Evolutionary conservation across 2,888 invertebrate genomes (phyloP).

Genomic region (Ctena decussata): DNA sequence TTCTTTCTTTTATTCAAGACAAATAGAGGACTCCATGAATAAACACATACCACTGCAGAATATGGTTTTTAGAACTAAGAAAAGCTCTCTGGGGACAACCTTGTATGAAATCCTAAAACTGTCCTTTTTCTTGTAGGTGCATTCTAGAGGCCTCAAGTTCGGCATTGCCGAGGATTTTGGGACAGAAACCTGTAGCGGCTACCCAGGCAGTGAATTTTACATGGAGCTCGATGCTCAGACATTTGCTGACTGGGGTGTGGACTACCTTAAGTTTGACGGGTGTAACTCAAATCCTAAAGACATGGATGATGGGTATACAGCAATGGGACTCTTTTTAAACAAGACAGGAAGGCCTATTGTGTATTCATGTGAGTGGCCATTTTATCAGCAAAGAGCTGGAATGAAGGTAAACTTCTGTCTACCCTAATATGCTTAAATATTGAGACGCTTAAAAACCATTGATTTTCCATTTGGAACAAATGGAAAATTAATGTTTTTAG

Average conservation of each 20-base stretch:
- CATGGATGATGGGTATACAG: constrained; percentile 92
- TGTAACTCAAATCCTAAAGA: constrained; percentile 95
- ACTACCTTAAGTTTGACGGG: constrained; percentile 98
- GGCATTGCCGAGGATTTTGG: constrained; percentile 99
- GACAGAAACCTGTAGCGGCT: constrained; percentile 98
- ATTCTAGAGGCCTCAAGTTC: constrained; percentile 93
- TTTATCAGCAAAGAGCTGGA: constrained; percentile 89
- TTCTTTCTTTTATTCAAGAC: too few relatives aligned
- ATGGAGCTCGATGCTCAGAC: constrained; percentile 95
- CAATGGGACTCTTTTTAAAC: constrained; percentile 96
- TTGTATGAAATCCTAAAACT: too few relatives aligned
- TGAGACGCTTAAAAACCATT: too few relatives aligned
- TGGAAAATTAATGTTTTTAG: too few relatives aligned
- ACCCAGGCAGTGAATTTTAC: constrained; percentile 96
- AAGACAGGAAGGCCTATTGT: constrained; percentile 96
- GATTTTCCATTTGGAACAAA: too few relatives aligned
- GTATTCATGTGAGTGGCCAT: constrained; percentile 99
- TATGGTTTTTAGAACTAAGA: too few relatives aligned
- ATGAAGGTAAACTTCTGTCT: constrained; percentile 38
- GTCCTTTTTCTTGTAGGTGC: constrained; percentile 74
- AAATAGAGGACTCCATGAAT: too few relatives aligned
- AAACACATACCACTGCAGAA: too few relatives aligned
- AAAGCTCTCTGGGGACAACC: too few relatives aligned
- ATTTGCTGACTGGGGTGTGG: constrained; percentile 97
- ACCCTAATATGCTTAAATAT: too few relatives aligned